A percentile compares a stretch with the other conserved stretches of the same genome.
Evolutionary conservation across 2,797 vertebrate species (phyloP).

Genomic region (Tarsius wallacei): DNA sequence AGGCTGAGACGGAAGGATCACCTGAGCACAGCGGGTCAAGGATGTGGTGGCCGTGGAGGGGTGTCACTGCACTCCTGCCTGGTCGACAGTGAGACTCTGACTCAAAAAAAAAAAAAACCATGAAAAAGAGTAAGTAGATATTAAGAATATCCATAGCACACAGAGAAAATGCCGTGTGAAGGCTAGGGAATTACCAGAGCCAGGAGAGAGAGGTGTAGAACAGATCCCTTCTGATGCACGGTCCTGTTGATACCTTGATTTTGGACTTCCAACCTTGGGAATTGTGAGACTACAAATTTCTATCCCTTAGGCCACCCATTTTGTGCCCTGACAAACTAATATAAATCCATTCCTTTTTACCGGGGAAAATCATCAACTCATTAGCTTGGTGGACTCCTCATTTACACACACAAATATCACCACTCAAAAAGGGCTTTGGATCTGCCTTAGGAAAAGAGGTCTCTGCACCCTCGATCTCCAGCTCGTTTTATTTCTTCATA

Average conservation of each 20-base stretch:
- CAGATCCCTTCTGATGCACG: not conserved
- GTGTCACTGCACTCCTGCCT: no score
- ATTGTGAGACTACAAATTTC: not conserved
- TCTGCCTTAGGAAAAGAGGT: not conserved
- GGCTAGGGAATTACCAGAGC: not conserved
- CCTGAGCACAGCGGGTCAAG: no score
- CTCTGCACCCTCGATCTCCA: not conserved
- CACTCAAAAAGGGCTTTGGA: not conserved
- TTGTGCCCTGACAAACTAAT: not conserved
- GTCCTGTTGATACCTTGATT: not conserved
- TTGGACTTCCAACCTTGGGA: not conserved
- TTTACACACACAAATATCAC: not conserved
- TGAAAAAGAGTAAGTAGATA: no score
- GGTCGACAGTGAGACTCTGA: no score
- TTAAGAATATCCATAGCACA: not conserved
- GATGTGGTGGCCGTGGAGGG: no score
- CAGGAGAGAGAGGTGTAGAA: not conserved
- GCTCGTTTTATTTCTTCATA: not conserved
- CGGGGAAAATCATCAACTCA: not conserved
- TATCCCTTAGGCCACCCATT: not conserved
- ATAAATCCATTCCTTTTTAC: not conserved
- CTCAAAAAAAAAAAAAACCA: no score
- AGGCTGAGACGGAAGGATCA: no score
- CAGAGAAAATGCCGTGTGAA: not conserved
- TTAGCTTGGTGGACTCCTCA: not conserved